Evolutionary conservation across 2,797 vertebrate genomes (phyloP).

Genomic region (Molossus alvarezi): DNA sequence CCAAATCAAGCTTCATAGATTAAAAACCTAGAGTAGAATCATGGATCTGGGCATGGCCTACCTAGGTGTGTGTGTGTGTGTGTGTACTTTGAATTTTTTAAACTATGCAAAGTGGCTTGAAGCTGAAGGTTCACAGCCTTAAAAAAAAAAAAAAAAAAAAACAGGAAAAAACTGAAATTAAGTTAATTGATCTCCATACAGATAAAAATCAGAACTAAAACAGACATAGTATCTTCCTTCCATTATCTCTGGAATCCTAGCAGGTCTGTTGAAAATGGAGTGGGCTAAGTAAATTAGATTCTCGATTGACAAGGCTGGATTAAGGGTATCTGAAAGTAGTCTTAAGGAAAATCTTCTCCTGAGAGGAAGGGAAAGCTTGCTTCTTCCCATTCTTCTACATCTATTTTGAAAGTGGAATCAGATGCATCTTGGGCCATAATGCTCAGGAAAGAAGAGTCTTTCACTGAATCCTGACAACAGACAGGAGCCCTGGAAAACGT

Average conservation of each 20-base stretch:
- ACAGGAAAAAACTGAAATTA: neutral
- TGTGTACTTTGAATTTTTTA: neutral
- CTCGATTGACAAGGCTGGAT: neutral
- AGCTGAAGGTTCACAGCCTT: neutral
- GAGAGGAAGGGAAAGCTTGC: neutral
- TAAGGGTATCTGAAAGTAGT: conserved; percentile 39
- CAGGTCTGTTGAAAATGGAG: neutral
- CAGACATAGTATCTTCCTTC: conserved; percentile 30
- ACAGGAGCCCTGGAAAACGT: neutral
- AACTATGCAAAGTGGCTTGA: conserved; percentile 4
- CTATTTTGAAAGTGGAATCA: conserved; percentile 3
- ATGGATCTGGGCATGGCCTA: neutral
- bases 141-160: conserved; percentile 56
- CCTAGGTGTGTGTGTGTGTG: neutral
- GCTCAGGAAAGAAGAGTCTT: conserved; percentile 29
- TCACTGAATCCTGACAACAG: neutral
- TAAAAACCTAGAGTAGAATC: conserved; percentile 46
- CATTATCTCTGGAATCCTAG: conserved; percentile 1
- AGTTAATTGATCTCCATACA: conserved; percentile 20
- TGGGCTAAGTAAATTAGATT: neutral
- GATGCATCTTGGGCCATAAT: neutral
- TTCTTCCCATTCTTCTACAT: conserved; percentile 36
- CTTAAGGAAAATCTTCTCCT: conserved; percentile 16
- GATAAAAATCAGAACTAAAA: conserved; percentile 43
- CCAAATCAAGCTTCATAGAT: conserved; percentile 36